Evolutionary conservation across 2,113 vertebrate genomes (phyloP), one percentile per base, ranked within the genome.

Genomic region (Megaceryle torquata): DNA sequence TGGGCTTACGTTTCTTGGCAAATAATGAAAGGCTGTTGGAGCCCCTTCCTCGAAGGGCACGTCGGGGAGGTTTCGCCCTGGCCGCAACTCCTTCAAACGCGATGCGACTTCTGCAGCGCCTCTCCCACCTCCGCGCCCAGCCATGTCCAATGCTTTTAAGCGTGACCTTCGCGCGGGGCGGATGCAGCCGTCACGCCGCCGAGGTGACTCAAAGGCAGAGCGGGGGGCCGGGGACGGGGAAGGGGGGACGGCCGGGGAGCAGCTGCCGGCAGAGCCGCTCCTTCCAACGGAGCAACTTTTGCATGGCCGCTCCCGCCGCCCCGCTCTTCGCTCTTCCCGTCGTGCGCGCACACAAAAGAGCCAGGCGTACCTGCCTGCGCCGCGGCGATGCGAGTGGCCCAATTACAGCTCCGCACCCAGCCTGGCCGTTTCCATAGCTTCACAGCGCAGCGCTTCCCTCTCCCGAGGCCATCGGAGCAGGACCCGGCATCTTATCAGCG

Each of bases 401-500:
- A 98, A 98, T 99, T 98, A 98, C 98, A 98, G 98, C 98, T 98
- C 98, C 97, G 98, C 98, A 98, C 98, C 98, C 98, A 96, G 97
- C 98, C 98, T 97, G 98, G 87, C 98, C 89, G 99, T 99, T 99
- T 98, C 99, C 99, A 99, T 99, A 99, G 98, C 98, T 98, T 98
- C 99, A 68, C 97, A 93, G 98, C 88, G 8, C 97, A 96, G 98
- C 82, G 93, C 98, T 98, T 98, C 98, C 86, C 98, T 98, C 98
- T 98, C 98, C 95, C 56, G 98, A 98, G 98, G 99, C 97, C 98
- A 97, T 96, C 46, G 97, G 98, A 97, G 98, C 98, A 98, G 98
- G 98, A 98, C 98, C 98, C 97, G 96, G 98, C 98, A 96, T 98
- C 98, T 99, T 98, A 99, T 99, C 99, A 98, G 98, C 98, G 95